phyloP scores from a whole-genome alignment of 2,888 invertebrate species.

The Seladonia tumulorum region DNA sequence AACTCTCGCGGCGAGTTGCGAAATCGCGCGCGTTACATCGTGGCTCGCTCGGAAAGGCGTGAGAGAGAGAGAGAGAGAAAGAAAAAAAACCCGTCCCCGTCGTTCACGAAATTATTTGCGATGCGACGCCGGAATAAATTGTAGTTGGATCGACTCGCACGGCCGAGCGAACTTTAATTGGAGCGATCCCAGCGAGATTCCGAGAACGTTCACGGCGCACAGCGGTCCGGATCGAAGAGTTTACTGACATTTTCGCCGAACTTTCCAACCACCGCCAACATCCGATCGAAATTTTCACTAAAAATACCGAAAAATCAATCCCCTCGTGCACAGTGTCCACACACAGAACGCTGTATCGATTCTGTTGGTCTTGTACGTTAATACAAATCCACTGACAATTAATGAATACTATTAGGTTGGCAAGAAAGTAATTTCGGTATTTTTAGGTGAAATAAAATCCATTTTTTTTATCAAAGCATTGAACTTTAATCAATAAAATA shows the following conservation, averaged over 20 bases:
- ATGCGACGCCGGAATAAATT: conserved; percentile 13
- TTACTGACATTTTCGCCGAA: background rate
- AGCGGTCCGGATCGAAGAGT: background rate
- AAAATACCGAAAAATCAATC: background rate
- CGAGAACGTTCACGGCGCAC: background rate
- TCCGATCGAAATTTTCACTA: background rate
- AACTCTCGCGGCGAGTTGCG: background rate
- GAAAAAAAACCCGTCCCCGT: background rate
- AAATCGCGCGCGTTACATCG: conserved; percentile 22
- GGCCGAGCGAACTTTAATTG: conserved; percentile 23
- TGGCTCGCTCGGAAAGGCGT: background rate
- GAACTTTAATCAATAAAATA: too few relatives aligned
- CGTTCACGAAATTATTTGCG: conserved; percentile 9
- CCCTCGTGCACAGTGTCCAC: too few relatives aligned
- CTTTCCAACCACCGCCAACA: background rate
- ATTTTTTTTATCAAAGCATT: too few relatives aligned
- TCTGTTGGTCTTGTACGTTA: too few relatives aligned
- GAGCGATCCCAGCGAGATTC: conserved; percentile 11
- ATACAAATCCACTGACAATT: too few relatives aligned
- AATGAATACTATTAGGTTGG: too few relatives aligned
- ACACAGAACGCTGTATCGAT: too few relatives aligned
- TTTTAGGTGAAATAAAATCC: too few relatives aligned
- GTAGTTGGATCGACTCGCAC: conserved; percentile 5
- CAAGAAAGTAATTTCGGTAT: too few relatives aligned
- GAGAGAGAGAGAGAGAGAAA: too few relatives aligned